Evolutionary conservation across 2,888 invertebrate species (phyloP).

Genomic region (Anagyrus pseudococci): DNA sequence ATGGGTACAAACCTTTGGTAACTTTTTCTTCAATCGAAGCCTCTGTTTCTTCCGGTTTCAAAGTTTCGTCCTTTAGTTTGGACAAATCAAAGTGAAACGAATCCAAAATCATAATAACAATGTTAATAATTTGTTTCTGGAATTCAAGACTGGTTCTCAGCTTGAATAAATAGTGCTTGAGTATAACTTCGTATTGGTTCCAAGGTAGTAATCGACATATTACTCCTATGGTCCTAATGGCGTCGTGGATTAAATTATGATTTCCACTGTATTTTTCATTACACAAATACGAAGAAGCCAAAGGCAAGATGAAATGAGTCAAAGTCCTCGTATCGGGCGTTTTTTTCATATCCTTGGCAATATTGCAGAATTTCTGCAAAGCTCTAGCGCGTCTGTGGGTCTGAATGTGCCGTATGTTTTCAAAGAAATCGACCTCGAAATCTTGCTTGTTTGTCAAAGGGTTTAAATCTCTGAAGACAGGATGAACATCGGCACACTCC

Average conservation of each 20-base stretch:
- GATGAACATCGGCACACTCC: constrained; percentile 75
- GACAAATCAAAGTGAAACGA: constrained; percentile 91
- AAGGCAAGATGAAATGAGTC: constrained; percentile 84
- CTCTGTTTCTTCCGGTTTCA: constrained; percentile 39
- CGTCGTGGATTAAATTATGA: constrained; percentile 82
- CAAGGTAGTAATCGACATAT: constrained; percentile 84
- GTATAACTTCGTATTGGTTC: constrained; percentile 84
- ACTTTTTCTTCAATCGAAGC: too few species aligned
- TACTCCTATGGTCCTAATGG: constrained; percentile 80
- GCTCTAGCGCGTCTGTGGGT: constrained; percentile 86
- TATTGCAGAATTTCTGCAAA: constrained; percentile 74
- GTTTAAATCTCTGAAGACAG: constrained; percentile 75
- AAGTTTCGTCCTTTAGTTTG: constrained; percentile 62
- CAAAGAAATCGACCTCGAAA: constrained; percentile 91
- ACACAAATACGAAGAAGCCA: constrained; percentile 81
- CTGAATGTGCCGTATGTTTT: constrained; percentile 89
- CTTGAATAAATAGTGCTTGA: constrained; percentile 81
- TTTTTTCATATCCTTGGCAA: constrained; percentile 69
- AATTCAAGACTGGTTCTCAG: constrained; percentile 75
- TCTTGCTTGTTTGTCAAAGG: constrained; percentile 74
- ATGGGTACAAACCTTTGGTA: too few species aligned
- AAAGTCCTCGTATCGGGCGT: constrained; percentile 74
- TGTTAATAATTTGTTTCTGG: constrained; percentile 83
- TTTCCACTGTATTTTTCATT: constrained; percentile 78
- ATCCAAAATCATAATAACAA: constrained; percentile 82